These are phyloP conservation scores for Actinernus sp. DNA, from an alignment of 92 coral and sea anemone genomes.

Conservation along the genomic window DNA sequence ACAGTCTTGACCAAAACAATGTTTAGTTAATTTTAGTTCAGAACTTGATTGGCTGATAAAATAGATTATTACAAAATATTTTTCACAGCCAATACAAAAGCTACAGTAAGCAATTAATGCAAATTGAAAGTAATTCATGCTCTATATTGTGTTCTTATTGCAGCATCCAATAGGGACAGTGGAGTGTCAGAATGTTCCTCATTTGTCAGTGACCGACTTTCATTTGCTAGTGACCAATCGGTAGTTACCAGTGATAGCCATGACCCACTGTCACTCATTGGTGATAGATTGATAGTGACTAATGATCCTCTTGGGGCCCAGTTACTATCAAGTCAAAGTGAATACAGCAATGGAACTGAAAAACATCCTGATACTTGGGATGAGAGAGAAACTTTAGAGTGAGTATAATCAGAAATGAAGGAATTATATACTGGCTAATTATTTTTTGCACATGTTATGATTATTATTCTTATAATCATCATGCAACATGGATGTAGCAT, in stretches of 20 bases:
- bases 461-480: too few species aligned
- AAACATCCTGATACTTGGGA: slow-evolving; percentile 29
- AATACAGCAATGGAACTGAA: slow-evolving; percentile 20
- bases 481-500: too few species aligned
- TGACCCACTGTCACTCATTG: not conserved
- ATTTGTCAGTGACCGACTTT: slow-evolving; percentile 25
- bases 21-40: too few species aligned
- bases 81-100: too few species aligned
- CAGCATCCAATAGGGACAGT: slow-evolving; percentile 44
- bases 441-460: too few species aligned
- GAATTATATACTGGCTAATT: too few species aligned
- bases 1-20: too few species aligned
- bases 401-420: not conserved
- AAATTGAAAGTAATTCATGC: too few species aligned
- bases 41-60: too few species aligned
- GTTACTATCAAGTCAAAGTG: slow-evolving; percentile 5
- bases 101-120: too few species aligned
- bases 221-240: slow-evolving; percentile 14
- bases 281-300: slow-evolving; percentile 17
- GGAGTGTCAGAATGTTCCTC: slow-evolving; percentile 50
- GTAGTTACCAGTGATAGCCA: slow-evolving; percentile 6
- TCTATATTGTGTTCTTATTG: not conserved
- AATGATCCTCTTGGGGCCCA: slow-evolving; percentile 38
- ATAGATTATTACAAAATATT: too few species aligned
- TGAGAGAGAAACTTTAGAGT: slow-evolving; percentile 34